Evolutionary conservation across 92 coral and sea anemone species (phyloP), one percentile per base, ranked within the genome.

Genomic region (Zoanthus solanderi): DNA sequence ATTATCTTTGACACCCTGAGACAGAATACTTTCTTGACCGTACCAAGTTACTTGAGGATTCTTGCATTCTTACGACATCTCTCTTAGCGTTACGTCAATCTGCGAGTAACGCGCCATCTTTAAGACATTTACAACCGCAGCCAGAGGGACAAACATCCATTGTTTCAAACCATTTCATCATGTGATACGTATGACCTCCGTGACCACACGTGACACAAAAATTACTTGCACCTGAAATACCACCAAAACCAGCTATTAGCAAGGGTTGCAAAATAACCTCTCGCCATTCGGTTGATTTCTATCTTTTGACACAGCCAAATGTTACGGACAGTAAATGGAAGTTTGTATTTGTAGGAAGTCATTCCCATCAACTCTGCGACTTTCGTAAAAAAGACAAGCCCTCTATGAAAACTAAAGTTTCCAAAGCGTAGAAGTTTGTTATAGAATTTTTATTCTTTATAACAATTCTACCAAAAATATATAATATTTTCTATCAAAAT

Each of bases 61-160:
- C 32, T 67, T 8, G 42, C 42, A 37, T 67, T 67, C 13, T 14
- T 1, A 9, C 14, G 23, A 10, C 37, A 23, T 18, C 6, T 31
- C 13, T 69, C 1, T 69, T 29, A 9, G 16, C 42, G 44, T 72
- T 52, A 29, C 28, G 23, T 91, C 78, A 91, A 60, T 91, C 94
- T 68, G 87, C 90, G 8, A 80, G 86, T 16, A 92, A 90, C 4
- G 91, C 87, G 15, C 96, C 98, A 68, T 93, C 93, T 45, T 91
- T 95, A 23, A 92, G 81, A 78, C 99, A 97, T 45, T 71, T 87
- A 47, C 99, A 97, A 78, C 99, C 99, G 68, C 99, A 97, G 17
- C 99, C 99, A 42, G 99, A 89, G 3, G 99, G 96, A 58, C 99
- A 97, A 54, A 97, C 94, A 29, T 94, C 94, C 95, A 92, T 97